Evolutionary conservation across 2,113 vertebrate genomes (phyloP).

Genomic region (Eubucco bourcierii): DNA sequence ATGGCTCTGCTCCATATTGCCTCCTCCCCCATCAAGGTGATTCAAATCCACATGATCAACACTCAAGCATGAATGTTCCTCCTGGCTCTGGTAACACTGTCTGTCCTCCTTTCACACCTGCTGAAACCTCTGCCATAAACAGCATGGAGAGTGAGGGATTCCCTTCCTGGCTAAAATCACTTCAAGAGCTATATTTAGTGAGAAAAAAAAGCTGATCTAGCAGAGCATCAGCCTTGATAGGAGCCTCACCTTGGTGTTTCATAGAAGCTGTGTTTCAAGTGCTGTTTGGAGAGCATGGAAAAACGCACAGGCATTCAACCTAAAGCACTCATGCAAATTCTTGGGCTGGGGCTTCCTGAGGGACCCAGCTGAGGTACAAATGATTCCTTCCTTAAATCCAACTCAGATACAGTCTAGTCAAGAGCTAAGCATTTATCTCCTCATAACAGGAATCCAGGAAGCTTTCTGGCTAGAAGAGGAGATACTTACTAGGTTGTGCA

Average conservation of each 20-base stretch:
- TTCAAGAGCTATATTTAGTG: not conserved
- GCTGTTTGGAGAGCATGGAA: not conserved
- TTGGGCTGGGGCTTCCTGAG: not conserved
- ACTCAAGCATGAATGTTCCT: not conserved
- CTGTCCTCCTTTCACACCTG: not conserved
- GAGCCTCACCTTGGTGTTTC: not conserved
- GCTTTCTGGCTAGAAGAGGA: conserved; percentile 27
- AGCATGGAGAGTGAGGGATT: not conserved
- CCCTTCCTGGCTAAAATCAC: not conserved
- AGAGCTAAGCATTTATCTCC: conserved; percentile 35
- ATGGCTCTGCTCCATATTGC: not conserved
- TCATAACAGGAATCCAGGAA: conserved; percentile 6
- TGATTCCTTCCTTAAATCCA: conserved; percentile 23
- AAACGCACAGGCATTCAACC: not conserved
- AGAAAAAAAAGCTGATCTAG: not conserved
- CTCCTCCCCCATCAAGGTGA: not conserved
- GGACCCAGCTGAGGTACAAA: not conserved
- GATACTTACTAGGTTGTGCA: not conserved
- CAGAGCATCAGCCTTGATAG: accelerated
- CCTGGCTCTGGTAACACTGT: not conserved
- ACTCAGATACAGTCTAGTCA: not conserved
- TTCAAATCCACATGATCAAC: not conserved
- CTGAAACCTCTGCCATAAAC: not conserved
- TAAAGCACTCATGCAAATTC: conserved; percentile 9
- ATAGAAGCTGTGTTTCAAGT: not conserved